These are phyloP conservation scores for Hormaphis cornu DNA, from an alignment of 1,140 invertebrate genomes.

Conservation along the genomic window DNA sequence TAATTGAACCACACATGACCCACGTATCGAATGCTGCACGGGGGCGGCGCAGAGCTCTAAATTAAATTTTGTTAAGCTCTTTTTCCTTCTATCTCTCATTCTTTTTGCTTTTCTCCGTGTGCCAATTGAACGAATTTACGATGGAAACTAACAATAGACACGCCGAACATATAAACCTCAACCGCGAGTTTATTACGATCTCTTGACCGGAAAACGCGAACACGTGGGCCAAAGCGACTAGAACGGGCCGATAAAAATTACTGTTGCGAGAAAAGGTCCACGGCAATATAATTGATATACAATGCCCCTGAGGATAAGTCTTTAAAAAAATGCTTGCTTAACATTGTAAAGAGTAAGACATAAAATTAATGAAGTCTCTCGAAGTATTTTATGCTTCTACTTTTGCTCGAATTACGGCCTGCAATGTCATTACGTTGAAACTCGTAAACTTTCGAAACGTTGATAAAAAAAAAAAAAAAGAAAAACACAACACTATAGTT, in stretches of 20 bases:
- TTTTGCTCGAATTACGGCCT: too few species aligned
- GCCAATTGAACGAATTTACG: slow-evolving; percentile 31
- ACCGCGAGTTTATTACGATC: slow-evolving; percentile 31
- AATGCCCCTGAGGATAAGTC: not conserved
- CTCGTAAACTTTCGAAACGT: too few species aligned
- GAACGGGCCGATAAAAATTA: slow-evolving; percentile 22
- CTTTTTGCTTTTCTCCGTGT: not conserved
- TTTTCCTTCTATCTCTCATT: slow-evolving; percentile 3
- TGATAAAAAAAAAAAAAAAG: too few species aligned
- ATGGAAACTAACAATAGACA: slow-evolving; percentile 27
- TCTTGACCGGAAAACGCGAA: slow-evolving; percentile 20
- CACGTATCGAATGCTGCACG: slow-evolving; percentile 13
- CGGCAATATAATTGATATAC: slow-evolving; percentile 7
- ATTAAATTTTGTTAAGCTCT: slow-evolving; percentile 32
- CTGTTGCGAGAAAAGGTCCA: not conserved
- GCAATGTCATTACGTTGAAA: too few species aligned
- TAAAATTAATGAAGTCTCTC: not conserved
- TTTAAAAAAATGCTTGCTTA: not conserved
- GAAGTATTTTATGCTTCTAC: too few species aligned
- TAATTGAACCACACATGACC: slow-evolving; percentile 28
- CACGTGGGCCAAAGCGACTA: not conserved
- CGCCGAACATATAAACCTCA: slow-evolving; percentile 25
- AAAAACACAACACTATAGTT: too few species aligned
- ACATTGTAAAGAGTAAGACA: not conserved
- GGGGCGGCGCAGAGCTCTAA: slow-evolving; percentile 16